Conservation (phyloP, 2,888 invertebrate species). For the Yponomeuta sedellus region DNA sequence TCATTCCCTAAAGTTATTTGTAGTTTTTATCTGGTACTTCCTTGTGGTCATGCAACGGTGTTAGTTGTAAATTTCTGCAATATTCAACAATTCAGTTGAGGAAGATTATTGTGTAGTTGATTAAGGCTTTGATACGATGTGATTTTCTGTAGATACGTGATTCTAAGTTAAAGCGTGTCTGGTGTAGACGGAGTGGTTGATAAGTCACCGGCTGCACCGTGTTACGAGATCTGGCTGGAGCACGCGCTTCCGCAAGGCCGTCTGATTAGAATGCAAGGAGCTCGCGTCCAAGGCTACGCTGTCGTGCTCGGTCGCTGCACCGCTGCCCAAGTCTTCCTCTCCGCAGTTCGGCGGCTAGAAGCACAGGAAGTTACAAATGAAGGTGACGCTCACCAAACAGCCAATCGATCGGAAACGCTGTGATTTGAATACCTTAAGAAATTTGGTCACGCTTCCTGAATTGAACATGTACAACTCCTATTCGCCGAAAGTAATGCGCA, state of each 20-base stretch:
- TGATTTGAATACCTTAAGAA: slow-evolving; percentile 62
- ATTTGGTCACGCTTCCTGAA: slow-evolving; percentile 45
- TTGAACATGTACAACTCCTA: slow-evolving; percentile 18
- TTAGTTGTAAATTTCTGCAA: background rate
- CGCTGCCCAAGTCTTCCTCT: slow-evolving; percentile 61
- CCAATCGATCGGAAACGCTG: slow-evolving; percentile 64
- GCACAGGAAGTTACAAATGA: slow-evolving; percentile 63
- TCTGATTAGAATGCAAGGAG: slow-evolving; percentile 72
- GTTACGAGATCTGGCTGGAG: slow-evolving; percentile 60
- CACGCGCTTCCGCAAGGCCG: slow-evolving; percentile 75
- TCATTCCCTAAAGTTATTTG: background rate
- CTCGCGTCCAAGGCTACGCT: slow-evolving; percentile 70
- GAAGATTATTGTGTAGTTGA: slow-evolving; percentile 1
- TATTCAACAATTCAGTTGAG: background rate
- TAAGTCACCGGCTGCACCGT: slow-evolving; percentile 41
- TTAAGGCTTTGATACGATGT: background rate
- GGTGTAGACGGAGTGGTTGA: slow-evolving; percentile 40
- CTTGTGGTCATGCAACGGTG: slow-evolving; percentile 4
- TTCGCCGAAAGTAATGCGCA: background rate
- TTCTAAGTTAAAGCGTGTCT: slow-evolving; percentile 26
- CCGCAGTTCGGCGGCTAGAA: slow-evolving; percentile 35
- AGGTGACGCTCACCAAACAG: slow-evolving; percentile 61
- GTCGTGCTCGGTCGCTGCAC: slow-evolving; percentile 70
- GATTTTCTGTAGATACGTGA: background rate
- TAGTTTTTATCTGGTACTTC: slow-evolving; percentile 8